Evolutionary conservation across 2,888 invertebrate species (phyloP).

Genomic region (Coremacera marginata): DNA sequence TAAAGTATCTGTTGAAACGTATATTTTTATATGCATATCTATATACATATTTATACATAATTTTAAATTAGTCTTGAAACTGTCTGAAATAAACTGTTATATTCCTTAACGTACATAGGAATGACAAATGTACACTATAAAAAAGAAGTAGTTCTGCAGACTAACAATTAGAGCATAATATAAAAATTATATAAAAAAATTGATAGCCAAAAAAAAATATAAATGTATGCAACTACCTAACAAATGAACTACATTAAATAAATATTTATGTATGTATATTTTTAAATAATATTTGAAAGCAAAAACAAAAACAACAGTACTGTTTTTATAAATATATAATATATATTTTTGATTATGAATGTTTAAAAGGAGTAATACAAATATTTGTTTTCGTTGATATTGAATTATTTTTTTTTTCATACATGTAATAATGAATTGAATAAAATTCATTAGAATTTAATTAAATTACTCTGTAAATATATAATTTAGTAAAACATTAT

Average conservation of each 20-base stretch:
- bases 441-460: not conserved
- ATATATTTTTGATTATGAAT: constrained; percentile 28
- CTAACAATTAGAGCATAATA: not conserved
- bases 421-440: not conserved
- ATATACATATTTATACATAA: not conserved
- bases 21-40: not conserved
- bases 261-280: constrained; percentile 40
- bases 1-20: not conserved
- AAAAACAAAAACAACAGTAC: constrained; percentile 20
- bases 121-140: not conserved
- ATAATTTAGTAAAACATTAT: constrained; percentile 5
- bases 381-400: constrained; percentile 31
- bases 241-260: constrained; percentile 39
- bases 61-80: not conserved
- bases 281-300: constrained; percentile 30
- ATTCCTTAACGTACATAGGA: not conserved
- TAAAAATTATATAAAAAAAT: not conserved
- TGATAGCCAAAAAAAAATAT: constrained; percentile 18
- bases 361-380: not conserved
- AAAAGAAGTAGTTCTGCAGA: not conserved
- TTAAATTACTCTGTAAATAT: constrained; percentile 25
- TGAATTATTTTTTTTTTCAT: constrained; percentile 24
- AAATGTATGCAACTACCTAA: constrained; percentile 16
- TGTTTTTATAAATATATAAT: constrained; percentile 18
- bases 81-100: not conserved